phyloP scores from a whole-genome alignment of 2,113 vertebrate genomes.

The Heteronetta atricapilla region DNA sequence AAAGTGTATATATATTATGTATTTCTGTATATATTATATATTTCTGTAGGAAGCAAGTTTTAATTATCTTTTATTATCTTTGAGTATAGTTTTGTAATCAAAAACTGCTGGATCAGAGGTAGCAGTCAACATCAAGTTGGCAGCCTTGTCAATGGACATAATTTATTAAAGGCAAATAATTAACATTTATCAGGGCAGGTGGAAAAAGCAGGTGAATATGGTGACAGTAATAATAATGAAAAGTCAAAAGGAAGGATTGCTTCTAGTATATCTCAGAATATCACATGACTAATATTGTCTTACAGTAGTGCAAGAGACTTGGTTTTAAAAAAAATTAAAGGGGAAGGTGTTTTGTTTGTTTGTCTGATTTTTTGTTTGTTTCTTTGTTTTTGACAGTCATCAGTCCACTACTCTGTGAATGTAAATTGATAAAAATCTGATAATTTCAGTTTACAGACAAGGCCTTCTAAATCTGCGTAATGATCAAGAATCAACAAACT shows the following conservation, averaged over 20 bases:
- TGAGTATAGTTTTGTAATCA: neutral
- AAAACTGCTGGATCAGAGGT: neutral
- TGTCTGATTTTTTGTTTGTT: neutral
- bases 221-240: neutral
- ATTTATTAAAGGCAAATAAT: neutral
- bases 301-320: neutral
- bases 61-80: neutral
- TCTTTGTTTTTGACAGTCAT: neutral
- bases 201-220: neutral
- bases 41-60: neutral
- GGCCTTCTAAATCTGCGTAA: neutral
- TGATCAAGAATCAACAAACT: neutral
- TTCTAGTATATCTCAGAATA: neutral
- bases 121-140: neutral
- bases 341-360: fast-evolving
- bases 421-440: neutral
- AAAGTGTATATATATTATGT: too few relatives aligned
- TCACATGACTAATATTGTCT: neutral
- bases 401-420: neutral
- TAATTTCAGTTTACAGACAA: neutral
- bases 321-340: neutral
- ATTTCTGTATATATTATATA: neutral
- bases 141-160: neutral
- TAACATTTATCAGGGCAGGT: neutral
- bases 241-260: neutral